A percentile compares a stretch with the other conserved stretches of the same genome.
Evolutionary conservation across 2,113 vertebrate species (phyloP).

Genomic region (Prionailurus bengalensis): DNA sequence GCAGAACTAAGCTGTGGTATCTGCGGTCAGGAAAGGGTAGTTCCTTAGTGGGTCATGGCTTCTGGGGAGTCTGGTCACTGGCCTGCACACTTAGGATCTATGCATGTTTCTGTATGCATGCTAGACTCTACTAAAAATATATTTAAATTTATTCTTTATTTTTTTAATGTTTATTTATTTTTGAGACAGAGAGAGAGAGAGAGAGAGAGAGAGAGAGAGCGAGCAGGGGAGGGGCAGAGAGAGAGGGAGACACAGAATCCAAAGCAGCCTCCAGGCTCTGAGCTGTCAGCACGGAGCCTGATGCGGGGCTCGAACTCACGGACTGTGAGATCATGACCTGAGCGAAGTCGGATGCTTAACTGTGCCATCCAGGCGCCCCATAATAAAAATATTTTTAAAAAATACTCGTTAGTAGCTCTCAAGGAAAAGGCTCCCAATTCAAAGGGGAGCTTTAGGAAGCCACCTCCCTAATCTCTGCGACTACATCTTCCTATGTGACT

Average conservation of each 20-base stretch:
- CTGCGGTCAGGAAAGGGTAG: neutral
- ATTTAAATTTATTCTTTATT: too few relatives aligned
- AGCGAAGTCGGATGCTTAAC: too few relatives aligned
- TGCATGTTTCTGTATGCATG: neutral
- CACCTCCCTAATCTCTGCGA: neutral
- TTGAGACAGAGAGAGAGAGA: too few relatives aligned
- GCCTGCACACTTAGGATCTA: neutral
- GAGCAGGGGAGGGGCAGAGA: too few relatives aligned
- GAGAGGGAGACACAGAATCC: too few relatives aligned
- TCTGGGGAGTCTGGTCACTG: neutral
- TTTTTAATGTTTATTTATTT: too few relatives aligned
- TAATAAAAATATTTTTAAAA: neutral
- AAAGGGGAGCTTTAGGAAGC: constrained; percentile 37
- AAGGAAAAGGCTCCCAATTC: neutral
- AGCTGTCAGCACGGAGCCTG: too few relatives aligned
- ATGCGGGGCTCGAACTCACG: too few relatives aligned
- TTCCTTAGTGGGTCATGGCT: rapidly evolving
- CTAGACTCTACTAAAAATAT: neutral
- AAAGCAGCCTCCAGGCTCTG: too few relatives aligned
- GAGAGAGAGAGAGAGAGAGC: too few relatives aligned
- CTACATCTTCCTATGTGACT: neutral
- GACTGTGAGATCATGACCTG: too few relatives aligned
- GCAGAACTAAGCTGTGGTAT: neutral
- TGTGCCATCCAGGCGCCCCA: too few relatives aligned
- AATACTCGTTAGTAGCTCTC: constrained; percentile 40